Conservation (phyloP, 1,140 invertebrate species). For the Rhagoletis zephyria region DNA sequence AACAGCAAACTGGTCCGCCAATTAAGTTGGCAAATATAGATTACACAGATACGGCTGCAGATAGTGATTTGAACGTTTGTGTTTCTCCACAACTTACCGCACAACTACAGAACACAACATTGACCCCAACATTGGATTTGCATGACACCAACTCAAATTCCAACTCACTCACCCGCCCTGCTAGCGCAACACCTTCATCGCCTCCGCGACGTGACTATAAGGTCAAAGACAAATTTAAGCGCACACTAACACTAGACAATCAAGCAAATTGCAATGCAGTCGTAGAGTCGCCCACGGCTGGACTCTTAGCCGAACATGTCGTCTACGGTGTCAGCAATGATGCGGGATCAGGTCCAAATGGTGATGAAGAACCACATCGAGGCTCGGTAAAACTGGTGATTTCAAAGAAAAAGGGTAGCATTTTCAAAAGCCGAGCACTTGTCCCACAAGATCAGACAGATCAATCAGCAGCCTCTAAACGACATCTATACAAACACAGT, state of each 20-base stretch:
- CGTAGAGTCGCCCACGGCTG: slow-evolving; percentile 54
- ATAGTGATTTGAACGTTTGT: slow-evolving; percentile 58
- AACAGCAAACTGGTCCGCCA: slow-evolving; percentile 60
- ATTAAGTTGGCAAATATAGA: slow-evolving; percentile 65
- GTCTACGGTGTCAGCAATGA: slow-evolving; percentile 42
- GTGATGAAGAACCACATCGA: slow-evolving; percentile 66
- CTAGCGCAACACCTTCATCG: slow-evolving; percentile 62
- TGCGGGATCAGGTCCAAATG: slow-evolving; percentile 61
- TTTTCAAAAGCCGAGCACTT: slow-evolving; percentile 88
- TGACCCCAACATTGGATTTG: slow-evolving; percentile 55
- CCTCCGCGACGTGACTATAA: slow-evolving; percentile 69
- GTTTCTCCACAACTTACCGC: slow-evolving; percentile 60
- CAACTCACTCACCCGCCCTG: slow-evolving; percentile 52
- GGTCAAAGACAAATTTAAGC: slow-evolving; percentile 72
- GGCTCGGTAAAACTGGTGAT: slow-evolving; percentile 78
- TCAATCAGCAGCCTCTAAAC: slow-evolving; percentile 81
- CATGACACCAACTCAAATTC: slow-evolving; percentile 57
- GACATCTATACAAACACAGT: slow-evolving; percentile 89
- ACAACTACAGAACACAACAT: slow-evolving; percentile 59
- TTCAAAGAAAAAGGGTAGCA: slow-evolving; percentile 87
- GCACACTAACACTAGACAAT: slow-evolving; percentile 66
- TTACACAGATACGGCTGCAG: slow-evolving; percentile 3
- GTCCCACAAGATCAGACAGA: slow-evolving; percentile 77
- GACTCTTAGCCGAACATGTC: slow-evolving; percentile 35
- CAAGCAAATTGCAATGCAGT: slow-evolving; percentile 63